Percentiles rank a stretch among this genome's conserved stretches.
Evolutionary conservation across 2,797 vertebrate species (phyloP).

Genomic region (Acipenser transmontanus): DNA sequence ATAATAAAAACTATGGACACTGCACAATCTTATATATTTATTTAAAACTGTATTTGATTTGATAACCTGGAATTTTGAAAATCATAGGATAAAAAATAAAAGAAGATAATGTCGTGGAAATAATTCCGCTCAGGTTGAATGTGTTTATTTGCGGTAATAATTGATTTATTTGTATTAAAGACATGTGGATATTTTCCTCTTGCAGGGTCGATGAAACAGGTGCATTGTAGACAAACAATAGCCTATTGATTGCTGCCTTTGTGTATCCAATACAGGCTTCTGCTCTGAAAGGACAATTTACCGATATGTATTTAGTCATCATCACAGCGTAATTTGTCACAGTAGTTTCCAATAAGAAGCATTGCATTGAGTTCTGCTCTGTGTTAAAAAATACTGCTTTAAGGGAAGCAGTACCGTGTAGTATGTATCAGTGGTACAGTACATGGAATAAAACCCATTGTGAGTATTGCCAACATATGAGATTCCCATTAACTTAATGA

Average conservation of each 20-base stretch:
- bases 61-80: too few relatives aligned
- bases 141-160: slow-evolving; percentile 44
- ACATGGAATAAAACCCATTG: too few relatives aligned
- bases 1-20: too few relatives aligned
- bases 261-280: slow-evolving; percentile 46
- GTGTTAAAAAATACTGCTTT: slow-evolving; percentile 24
- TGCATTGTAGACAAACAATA: slow-evolving; percentile 36
- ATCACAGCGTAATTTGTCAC: slow-evolving; percentile 32
- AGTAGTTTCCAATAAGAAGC: slow-evolving; percentile 21
- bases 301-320: slow-evolving; percentile 32
- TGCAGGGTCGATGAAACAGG: slow-evolving; percentile 41
- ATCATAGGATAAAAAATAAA: too few relatives aligned
- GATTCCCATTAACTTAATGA: too few relatives aligned
- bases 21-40: too few relatives aligned
- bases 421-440: too few relatives aligned
- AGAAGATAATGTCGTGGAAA: too few relatives aligned
- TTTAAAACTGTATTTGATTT: too few relatives aligned
- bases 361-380: slow-evolving; percentile 40
- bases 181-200: slow-evolving; percentile 27
- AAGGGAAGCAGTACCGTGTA: too few relatives aligned
- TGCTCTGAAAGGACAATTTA: slow-evolving; percentile 51
- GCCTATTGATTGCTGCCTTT: slow-evolving; percentile 51
- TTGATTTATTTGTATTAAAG: slow-evolving; percentile 53
- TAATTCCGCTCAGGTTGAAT: slow-evolving; percentile 12
- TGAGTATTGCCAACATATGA: too few relatives aligned